These are phyloP conservation scores for Turnix velox DNA, from an alignment of 2,113 vertebrate species.

Conservation along the genomic window DNA sequence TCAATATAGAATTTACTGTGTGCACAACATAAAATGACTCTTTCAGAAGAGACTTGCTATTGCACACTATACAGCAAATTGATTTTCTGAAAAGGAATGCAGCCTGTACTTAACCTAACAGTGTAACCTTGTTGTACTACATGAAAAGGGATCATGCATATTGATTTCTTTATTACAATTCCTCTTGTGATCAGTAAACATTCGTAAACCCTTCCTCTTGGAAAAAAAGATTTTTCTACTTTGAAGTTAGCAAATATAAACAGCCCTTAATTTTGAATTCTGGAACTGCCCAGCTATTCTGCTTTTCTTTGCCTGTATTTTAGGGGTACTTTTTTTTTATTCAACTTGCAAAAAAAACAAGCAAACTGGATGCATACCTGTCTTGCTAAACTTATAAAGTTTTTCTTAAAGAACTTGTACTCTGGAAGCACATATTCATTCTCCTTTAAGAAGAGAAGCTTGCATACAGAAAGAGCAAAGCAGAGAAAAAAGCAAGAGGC, in stretches of 20 bases:
- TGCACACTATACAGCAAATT: slow-evolving; percentile 85
- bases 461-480: neutral
- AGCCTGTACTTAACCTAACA: slow-evolving; percentile 95
- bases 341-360: neutral
- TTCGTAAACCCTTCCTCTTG: slow-evolving; percentile 62
- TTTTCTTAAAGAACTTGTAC: neutral
- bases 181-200: slow-evolving; percentile 83
- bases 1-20: slow-evolving; percentile 81
- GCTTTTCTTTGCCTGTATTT: neutral
- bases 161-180: slow-evolving; percentile 92
- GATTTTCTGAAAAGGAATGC: slow-evolving; percentile 95
- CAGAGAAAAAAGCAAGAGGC: neutral
- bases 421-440: neutral
- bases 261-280: neutral
- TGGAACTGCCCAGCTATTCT: neutral
- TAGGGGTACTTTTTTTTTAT: neutral
- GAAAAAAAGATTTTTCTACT: slow-evolving; percentile 30
- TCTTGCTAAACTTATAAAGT: neutral
- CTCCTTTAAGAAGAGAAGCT: neutral
- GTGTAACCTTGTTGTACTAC: slow-evolving; percentile 91
- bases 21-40: slow-evolving; percentile 83
- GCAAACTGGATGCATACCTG: neutral
- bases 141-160: slow-evolving; percentile 91
- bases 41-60: slow-evolving; percentile 73
- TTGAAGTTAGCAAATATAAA: slow-evolving; percentile 28